Conservation (phyloP, 2,888 invertebrate species). For the Amiota mariae region DNA sequence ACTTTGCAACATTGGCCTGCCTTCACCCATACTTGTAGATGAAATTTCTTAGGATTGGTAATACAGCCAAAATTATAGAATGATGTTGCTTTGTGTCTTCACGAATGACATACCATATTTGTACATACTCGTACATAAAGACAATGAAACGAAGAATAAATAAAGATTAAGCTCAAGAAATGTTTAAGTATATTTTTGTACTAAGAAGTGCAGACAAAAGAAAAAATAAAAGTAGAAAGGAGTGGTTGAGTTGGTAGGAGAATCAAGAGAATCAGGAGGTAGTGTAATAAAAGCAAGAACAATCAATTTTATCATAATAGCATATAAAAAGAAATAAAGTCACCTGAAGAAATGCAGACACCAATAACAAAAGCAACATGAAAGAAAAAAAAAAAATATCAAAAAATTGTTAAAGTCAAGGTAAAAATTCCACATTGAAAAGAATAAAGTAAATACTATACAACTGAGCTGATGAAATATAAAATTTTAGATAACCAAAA, state of each 20-base stretch:
- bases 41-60: background rate
- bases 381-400: background rate
- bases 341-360: background rate
- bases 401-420: slow-evolving; percentile 12
- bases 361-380: background rate
- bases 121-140: background rate
- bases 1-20: slow-evolving; percentile 1
- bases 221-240: background rate
- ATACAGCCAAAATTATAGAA: no score
- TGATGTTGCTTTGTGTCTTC: background rate
- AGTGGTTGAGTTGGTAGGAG: background rate
- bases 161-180: background rate
- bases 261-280: background rate
- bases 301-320: slow-evolving; percentile 13
- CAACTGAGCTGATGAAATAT: background rate
- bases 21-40: background rate
- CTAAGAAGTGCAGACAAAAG: slow-evolving; percentile 11
- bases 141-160: slow-evolving; percentile 3
- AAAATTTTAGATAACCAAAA: background rate
- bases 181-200: no score
- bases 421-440: background rate
- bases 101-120: no score
- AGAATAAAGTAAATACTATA: background rate
- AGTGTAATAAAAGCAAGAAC: slow-evolving; percentile 16
- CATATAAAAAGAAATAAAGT: background rate